Evolutionary conservation across 2,797 vertebrate species (phyloP).

Genomic region (Nothura maculosa): DNA sequence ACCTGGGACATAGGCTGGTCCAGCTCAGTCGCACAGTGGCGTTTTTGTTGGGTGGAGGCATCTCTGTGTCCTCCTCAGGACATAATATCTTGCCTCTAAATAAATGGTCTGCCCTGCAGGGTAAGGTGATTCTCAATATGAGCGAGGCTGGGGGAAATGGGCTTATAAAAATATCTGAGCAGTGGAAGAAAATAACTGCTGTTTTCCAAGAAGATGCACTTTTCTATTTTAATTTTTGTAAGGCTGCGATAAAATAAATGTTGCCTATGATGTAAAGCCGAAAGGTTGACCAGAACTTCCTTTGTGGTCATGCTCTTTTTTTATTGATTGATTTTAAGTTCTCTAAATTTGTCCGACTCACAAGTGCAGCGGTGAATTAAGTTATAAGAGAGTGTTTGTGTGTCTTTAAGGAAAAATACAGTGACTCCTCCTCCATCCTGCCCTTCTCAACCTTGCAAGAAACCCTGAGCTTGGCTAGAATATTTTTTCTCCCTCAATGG

Average conservation of each 20-base stretch:
- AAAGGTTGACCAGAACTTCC: conserved; percentile 59
- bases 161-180: conserved; percentile 76
- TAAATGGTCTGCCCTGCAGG: conserved; percentile 60
- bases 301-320: conserved; percentile 64
- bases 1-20: conserved; percentile 25
- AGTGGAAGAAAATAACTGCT: conserved; percentile 68
- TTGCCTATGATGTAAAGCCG: conserved; percentile 58
- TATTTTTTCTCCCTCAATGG: conserved; percentile 4
- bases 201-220: conserved; percentile 74
- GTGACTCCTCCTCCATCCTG: not conserved
- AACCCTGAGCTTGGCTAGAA: conserved; percentile 13
- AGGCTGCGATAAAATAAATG: conserved; percentile 77
- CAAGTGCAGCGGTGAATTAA: conserved; percentile 19
- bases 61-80: conserved; percentile 58
- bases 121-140: conserved; percentile 51
- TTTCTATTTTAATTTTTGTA: conserved; percentile 76
- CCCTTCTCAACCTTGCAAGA: conserved; percentile 48
- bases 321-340: conserved; percentile 63
- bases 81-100: conserved; percentile 67
- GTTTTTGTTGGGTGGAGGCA: conserved; percentile 64
- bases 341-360: conserved; percentile 64
- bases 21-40: conserved; percentile 50
- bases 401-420: conserved; percentile 69
- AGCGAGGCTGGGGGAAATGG: conserved; percentile 43
- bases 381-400: conserved; percentile 64